phyloP scores from a whole-genome alignment of 2,113 vertebrate species.

The Probosciger aterrimus region DNA sequence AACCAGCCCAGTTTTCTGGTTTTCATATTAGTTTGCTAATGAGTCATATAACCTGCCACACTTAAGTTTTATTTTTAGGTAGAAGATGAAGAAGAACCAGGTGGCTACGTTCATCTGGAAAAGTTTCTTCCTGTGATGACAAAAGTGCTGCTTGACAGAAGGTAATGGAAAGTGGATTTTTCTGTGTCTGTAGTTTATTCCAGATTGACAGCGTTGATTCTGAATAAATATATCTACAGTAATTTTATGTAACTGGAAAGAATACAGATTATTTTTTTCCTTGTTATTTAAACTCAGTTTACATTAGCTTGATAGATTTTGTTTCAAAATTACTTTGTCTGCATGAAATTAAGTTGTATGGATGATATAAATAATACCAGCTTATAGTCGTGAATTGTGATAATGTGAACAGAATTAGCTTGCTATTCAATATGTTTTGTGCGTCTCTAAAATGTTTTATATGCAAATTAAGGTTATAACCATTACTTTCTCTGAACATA shows the following conservation, averaged over 20 bases:
- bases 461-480: not conserved
- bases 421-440: not conserved
- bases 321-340: not conserved
- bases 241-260: not conserved
- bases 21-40: not conserved
- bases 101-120: conserved; percentile 81
- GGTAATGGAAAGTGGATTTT: conserved; percentile 69
- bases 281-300: not conserved
- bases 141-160: conserved; percentile 79
- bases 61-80: conserved; percentile 74
- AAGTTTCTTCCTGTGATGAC: conserved; percentile 91
- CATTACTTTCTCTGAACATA: not conserved
- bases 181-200: not conserved
- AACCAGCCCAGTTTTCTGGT: not conserved
- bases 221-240: not conserved
- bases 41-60: not conserved
- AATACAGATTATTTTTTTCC: not conserved
- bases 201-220: not conserved
- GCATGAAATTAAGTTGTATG: not conserved
- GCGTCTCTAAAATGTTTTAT: not conserved
- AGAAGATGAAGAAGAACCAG: conserved; percentile 83
- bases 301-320: not conserved
- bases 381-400: not conserved
- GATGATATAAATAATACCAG: not conserved
- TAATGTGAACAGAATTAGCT: not conserved